Conservation (phyloP, 2,888 invertebrate genomes). For the Philereme vetulata region DNA sequence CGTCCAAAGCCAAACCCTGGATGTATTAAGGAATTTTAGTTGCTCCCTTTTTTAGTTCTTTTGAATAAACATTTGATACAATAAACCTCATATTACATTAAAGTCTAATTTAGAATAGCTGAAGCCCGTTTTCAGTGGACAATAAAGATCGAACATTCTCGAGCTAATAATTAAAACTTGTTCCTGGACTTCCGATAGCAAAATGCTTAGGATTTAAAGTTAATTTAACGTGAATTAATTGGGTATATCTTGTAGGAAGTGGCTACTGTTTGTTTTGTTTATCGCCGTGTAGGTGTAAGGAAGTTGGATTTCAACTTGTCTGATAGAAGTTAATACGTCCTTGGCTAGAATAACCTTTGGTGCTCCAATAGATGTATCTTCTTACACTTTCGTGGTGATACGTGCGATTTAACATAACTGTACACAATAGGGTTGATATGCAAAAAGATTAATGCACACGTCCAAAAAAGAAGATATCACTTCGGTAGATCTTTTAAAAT, state of each 20-base stretch:
- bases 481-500: constrained; percentile 15
- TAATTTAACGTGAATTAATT: constrained; percentile 74
- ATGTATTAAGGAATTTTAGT: too few relatives aligned
- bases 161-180: constrained; percentile 76
- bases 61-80: too few relatives aligned
- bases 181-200: constrained; percentile 64
- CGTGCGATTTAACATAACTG: too few relatives aligned
- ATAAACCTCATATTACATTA: constrained; percentile 8
- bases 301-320: constrained; percentile 15
- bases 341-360: background rate
- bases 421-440: background rate
- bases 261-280: constrained; percentile 25
- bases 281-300: constrained; percentile 25
- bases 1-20: too few relatives aligned
- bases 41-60: too few relatives aligned
- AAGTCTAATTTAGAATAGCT: background rate
- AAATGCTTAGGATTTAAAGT: constrained; percentile 57
- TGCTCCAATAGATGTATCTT: too few relatives aligned
- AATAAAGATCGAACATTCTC: constrained; percentile 80
- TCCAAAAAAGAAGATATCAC: background rate
- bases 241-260: constrained; percentile 69
- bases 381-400: too few relatives aligned
- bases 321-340: constrained; percentile 10
- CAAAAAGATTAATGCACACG: constrained; percentile 1
- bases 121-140: constrained; percentile 52